Percentiles rank a stretch among this genome's conserved stretches.
Evolutionary conservation across 2,888 invertebrate genomes (phyloP).

Genomic region (Andrena haemorrhoa): DNA sequence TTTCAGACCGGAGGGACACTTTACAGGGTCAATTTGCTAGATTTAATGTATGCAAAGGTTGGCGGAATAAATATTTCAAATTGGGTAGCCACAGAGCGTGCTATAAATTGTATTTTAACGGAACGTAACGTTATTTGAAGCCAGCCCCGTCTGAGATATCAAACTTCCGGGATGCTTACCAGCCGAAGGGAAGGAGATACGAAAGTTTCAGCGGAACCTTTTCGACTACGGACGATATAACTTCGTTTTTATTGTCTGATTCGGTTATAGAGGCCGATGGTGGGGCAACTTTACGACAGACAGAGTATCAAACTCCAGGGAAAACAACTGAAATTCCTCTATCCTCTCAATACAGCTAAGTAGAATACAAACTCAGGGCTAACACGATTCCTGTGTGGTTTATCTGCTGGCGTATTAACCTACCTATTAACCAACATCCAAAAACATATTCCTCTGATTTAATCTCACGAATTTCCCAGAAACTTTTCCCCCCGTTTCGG

Average conservation of each 20-base stretch:
- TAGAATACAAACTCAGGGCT: slow-evolving; percentile 43
- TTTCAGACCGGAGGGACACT: not conserved
- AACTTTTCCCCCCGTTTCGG: not conserved
- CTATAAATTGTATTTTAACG: not conserved
- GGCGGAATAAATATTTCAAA: not conserved
- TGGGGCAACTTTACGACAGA: slow-evolving; percentile 37
- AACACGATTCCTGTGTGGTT: not conserved
- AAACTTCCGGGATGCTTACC: slow-evolving; percentile 20
- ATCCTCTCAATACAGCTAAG: slow-evolving; percentile 45
- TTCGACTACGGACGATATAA: slow-evolving; percentile 41
- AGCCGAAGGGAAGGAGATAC: not conserved
- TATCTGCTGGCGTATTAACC: not conserved
- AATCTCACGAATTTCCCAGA: not conserved
- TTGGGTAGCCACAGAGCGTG: no score
- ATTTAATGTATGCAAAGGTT: not conserved
- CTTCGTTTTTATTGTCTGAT: slow-evolving; percentile 53
- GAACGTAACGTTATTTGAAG: slow-evolving; percentile 28
- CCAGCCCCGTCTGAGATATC: slow-evolving; percentile 8
- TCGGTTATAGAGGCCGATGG: slow-evolving; percentile 46
- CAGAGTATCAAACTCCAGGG: slow-evolving; percentile 43
- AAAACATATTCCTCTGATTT: not conserved
- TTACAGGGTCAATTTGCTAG: not conserved
- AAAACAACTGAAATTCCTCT: slow-evolving; percentile 48
- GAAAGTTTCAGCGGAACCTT: slow-evolving; percentile 44
- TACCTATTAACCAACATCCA: not conserved